Evolutionary conservation across 2,113 vertebrate genomes (phyloP).

Genomic region (Anolis carolinensis): DNA sequence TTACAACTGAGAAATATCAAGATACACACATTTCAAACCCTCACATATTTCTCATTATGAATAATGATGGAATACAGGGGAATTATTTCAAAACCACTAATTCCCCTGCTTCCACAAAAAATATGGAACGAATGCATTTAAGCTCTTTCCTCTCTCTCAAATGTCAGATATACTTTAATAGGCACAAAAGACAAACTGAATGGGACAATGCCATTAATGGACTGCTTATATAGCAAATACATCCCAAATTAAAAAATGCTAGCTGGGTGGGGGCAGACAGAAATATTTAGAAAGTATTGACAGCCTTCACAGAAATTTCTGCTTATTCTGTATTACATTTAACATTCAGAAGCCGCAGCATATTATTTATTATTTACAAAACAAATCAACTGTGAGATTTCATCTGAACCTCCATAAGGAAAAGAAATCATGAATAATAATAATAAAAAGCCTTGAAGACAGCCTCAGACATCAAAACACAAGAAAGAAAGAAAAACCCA

Average conservation of each 20-base stretch:
- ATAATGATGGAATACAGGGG: not conserved
- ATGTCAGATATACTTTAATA: not conserved
- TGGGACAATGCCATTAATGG: not conserved
- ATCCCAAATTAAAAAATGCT: not conserved
- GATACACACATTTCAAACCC: not conserved
- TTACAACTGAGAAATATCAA: not conserved
- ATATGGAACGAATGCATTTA: too few relatives aligned
- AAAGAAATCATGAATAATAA: constrained; percentile 16
- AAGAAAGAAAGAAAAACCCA: not conserved
- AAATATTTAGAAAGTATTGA: not conserved
- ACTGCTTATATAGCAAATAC: not conserved
- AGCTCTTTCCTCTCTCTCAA: too few relatives aligned
- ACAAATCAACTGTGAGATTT: constrained; percentile 25
- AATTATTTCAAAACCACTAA: not conserved
- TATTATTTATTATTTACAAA: constrained; percentile 40
- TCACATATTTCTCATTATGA: too few relatives aligned
- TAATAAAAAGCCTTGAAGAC: not conserved
- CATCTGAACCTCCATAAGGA: not conserved
- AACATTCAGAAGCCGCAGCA: constrained; percentile 1
- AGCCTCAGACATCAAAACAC: not conserved
- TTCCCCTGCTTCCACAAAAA: not conserved
- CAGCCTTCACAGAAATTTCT: constrained; percentile 2
- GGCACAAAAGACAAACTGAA: not conserved
- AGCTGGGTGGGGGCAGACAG: not conserved
- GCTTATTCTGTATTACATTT: not conserved